Evolutionary conservation across 2,888 invertebrate genomes (phyloP), one percentile per base, ranked within the genome.

Genomic region (Parnassius orleans): DNA sequence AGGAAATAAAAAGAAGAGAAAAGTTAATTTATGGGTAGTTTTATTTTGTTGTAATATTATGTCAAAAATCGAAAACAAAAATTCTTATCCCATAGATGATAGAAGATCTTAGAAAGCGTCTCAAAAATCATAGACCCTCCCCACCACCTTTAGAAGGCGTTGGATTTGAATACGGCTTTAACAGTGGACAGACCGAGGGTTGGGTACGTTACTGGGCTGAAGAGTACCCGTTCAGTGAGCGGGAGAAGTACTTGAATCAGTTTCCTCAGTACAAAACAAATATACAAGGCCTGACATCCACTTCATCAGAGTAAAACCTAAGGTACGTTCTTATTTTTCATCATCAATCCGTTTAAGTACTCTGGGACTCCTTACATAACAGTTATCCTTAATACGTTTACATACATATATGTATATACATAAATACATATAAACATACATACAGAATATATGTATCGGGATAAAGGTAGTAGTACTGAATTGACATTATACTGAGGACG

Each of bases 91-190:
- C 43, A 15, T 76, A 90, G 90, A 79, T 86, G 80, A 69, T 87
- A 14, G 72, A 74, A 64, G 87, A 88, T 53, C 76, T 90, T 0
- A 80, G 74, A 61, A 68, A 72, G 0, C 81, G 88, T 1, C 65
- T 90, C 0, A 80, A 78, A 53, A 80, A 78, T 50, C 79, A 78
- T 55, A 77, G 83, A 3, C 63, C 71, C 1, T 74, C 79, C 47
- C 80, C 92, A 0, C 90, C 92, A 7, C 94, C 96, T 0, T 81
- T 96, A n/a, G 95, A 96, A 82, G 94, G 93, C 19, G 87, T 93
- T 0, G 93, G 90, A 1, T 97, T 97, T 81, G 93, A 95, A 69
- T 98, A 97, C 77, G 98, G 98, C 0, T 95, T 98, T 79, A 96
- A 96, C 76, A 88, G 94, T 0, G 92, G 93, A 1, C 93, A 94